phyloP scores from a whole-genome alignment of 1,140 invertebrate genomes.

The Papilio glaucus region DNA sequence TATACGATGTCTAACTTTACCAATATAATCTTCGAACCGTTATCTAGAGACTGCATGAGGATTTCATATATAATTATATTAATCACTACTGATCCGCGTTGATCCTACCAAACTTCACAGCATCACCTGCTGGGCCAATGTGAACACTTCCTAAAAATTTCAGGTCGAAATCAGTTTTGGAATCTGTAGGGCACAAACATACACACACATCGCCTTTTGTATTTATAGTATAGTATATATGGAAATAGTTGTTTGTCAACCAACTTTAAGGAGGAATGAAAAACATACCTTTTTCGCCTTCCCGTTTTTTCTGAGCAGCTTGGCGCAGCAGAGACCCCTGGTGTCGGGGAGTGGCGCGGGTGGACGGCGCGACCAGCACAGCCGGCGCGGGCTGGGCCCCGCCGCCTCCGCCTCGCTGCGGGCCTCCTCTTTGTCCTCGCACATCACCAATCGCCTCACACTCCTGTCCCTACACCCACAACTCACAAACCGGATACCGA shows the following conservation, averaged over 20 bases:
- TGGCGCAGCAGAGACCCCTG: conserved; percentile 77
- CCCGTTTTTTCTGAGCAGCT: conserved; percentile 75
- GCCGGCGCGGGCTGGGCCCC: conserved; percentile 62
- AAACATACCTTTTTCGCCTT: conserved; percentile 75
- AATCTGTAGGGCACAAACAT: too few relatives aligned
- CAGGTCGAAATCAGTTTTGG: too few relatives aligned
- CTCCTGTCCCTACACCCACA: conserved; percentile 53
- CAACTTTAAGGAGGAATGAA: background rate
- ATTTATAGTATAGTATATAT: too few relatives aligned
- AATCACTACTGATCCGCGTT: too few relatives aligned
- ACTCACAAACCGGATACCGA: conserved; percentile 76
- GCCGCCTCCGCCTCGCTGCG: conserved; percentile 66
- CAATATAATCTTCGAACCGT: too few relatives aligned
- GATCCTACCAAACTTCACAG: too few relatives aligned
- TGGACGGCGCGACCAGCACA: conserved; percentile 71
- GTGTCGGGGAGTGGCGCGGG: conserved; percentile 75
- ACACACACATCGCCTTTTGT: too few relatives aligned
- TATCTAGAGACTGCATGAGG: too few relatives aligned
- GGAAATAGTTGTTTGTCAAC: background rate
- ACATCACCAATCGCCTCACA: conserved; percentile 62
- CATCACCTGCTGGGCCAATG: too few relatives aligned
- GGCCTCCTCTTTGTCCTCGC: conserved; percentile 77
- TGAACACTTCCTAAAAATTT: too few relatives aligned
- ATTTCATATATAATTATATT: too few relatives aligned
- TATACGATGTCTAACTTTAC: too few relatives aligned